phyloP scores from a whole-genome alignment of 2,113 vertebrate species.

The Marmota monax region DNA sequence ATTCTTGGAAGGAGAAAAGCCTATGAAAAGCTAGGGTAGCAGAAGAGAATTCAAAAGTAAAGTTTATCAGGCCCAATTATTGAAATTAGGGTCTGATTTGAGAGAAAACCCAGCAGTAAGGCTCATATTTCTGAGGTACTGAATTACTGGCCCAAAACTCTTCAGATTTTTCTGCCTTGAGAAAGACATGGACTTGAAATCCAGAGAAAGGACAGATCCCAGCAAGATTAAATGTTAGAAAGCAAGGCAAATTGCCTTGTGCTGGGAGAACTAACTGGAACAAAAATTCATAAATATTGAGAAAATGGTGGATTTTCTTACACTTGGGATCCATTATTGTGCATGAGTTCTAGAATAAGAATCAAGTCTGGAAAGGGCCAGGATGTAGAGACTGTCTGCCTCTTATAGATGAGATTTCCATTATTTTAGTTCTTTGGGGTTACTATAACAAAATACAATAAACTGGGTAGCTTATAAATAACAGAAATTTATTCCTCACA shows the following conservation, averaged over 20 bases:
- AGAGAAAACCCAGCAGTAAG: background rate
- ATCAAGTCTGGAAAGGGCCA: background rate
- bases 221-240: background rate
- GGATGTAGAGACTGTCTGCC: background rate
- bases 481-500: too few relatives aligned
- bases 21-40: background rate
- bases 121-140: background rate
- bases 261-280: background rate
- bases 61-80: background rate
- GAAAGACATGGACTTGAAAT: background rate
- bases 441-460: too few relatives aligned
- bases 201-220: background rate
- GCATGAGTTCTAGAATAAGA: background rate
- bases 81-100: background rate
- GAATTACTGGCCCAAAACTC: background rate
- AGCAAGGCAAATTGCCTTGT: background rate
- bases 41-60: background rate
- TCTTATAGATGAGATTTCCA: background rate
- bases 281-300: background rate
- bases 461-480: too few relatives aligned
- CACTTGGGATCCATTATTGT: background rate
- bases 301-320: background rate
- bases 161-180: background rate
- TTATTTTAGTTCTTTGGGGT: background rate
- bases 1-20: background rate